Evolutionary conservation across 2,888 invertebrate species (phyloP), one percentile per base, ranked within the genome.

Genomic region (Leuctra nigra): DNA sequence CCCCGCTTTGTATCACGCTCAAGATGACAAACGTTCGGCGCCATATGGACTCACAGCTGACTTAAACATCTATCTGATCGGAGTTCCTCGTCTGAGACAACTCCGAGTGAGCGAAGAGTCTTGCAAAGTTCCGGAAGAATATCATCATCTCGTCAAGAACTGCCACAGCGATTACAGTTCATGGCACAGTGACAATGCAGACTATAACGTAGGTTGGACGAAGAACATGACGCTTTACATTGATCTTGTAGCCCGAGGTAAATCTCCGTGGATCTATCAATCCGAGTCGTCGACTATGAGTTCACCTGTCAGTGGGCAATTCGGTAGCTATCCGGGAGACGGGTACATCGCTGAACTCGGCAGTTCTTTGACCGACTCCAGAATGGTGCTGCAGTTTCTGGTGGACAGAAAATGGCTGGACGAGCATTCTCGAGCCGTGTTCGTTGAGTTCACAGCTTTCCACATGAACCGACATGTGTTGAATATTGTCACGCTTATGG

Each of bases 301-400:
- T 22, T 7, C 6, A 4, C 13, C 50, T n/a, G 33, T 29, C 14
- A 13, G 16, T 53, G 61, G 61, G 1, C 44, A 57, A 24, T 41
- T 58, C 23, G 54, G 41, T n/a, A 9, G 13, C 18, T 61, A 60
- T 38, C 36, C 56, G 7, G 58, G 55, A 2, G 46, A 46, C 18
- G 61, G 61, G 1, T 61, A 60, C 39, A 33, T 44, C 9, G 48
- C 56, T 3, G 44, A 56, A 13, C 55, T 61, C 9, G 61, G 61
- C 2, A 36, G 60, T 13, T 57, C 48, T 3, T 20, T 22, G 7
- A 41, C 55, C 18, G 56, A 60, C 35, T 61, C 61, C 1, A 41
- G 53, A 20, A 16, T 36, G 6, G 54, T 58, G 1, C 20, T 60
- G 20, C 16, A 60, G 9, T 59, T 56, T 39, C 14, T 60, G 7